Base-by-base conservation (phyloP, 2,113 vertebrate genomes). In the Alectura lathami region DNA sequence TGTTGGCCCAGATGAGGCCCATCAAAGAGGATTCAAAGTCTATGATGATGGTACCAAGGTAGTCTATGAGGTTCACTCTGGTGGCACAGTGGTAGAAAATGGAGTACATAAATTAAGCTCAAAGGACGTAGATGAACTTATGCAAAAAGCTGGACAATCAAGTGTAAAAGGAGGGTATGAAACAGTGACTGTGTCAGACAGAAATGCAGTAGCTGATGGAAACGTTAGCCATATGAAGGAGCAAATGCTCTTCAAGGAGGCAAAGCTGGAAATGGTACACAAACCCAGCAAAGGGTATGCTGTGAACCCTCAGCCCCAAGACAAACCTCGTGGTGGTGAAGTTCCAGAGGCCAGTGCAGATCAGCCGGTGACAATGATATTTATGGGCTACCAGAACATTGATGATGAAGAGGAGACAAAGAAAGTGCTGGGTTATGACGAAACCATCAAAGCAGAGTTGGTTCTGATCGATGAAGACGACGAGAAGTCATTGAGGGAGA, bases 361-460 rank as follows among this genome's bases (percentile, higher is more conserved):
- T 83, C 98, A 99, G 87, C 99, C 99, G 0, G 97, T 99, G 93
- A 99, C 99, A 94, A 99, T 99, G 99, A 99, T 99, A 97, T 99
- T 99, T 97, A 98, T 99, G 96, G 99, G 99, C 82, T 99, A 99
- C 97, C 99, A 99, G 94, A 99, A 98, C 50, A 98, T 99, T 1
- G 98, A 99, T 47, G 99, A 99, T 5, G 98, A 98, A 90, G 99
- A 99, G 56, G 99, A 99, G 96, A 99, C 99, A 1, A 98, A 99
- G 97, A 98, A 98, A 96, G 98, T 99, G 91, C 97, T 99, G 30
- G 99, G 99, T 73, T 99, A 99, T 2, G 99, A 99, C 1, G 99
- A 99, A 59, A 98, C 99, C 53, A 99, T 99, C 96, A 99, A 99
- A 97, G 99, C 99, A 1, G 99, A 99, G 94, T 98, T 99, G 75